Base-by-base conservation (phyloP, 2,113 vertebrate species). In the Epinephelus fuscoguttatus region DNA sequence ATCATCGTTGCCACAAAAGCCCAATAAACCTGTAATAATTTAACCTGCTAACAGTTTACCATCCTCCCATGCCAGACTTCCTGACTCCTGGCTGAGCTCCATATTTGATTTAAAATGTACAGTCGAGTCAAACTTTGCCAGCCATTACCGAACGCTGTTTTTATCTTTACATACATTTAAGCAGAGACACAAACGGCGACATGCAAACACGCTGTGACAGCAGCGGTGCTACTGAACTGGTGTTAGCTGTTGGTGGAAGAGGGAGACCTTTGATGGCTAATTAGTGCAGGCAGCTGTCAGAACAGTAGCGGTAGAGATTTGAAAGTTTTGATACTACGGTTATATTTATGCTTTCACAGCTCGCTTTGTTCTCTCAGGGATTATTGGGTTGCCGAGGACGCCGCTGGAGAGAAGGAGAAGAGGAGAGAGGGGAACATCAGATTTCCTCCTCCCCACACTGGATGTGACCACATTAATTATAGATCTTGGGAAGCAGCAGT, bases 381-480 rank as follows among this genome's bases (percentile, higher is more conserved):
- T 94, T 94, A 92, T 91, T 93, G 78, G 85, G 92, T 94, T 94
- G 88, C 95, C 18, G 69, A 70, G 84, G 80, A 88, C 3, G n/a
- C 50, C 21, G 61, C 70, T 14, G 56, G 81, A 82, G 81, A 64
- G 75, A 15, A 49, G 62, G 62, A 62, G 79, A 64, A 9, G 61
- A 74, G 78, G 66, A 40, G 49, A 53, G 49, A 56, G 53, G 70
- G 75, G 62, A 84, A 90, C 90, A 91, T 95, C 89, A 92, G 73
- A 90, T 94, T 94, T 93, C 92, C 82, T 79, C 42, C 73, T 83
- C 76, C 82, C 66, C 69, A 33, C 67, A 23, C 75, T 91, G 92
- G 78, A 93, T 92, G 85, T 92, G 92, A 93, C 91, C 90, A 93
- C 92, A 94, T 93, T 95, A 95, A 95, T 95, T 94, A 94, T 93